Evolutionary conservation across 2,113 vertebrate species (phyloP), one percentile per base, ranked within the genome.

Genomic region (Lagopus leucura): DNA sequence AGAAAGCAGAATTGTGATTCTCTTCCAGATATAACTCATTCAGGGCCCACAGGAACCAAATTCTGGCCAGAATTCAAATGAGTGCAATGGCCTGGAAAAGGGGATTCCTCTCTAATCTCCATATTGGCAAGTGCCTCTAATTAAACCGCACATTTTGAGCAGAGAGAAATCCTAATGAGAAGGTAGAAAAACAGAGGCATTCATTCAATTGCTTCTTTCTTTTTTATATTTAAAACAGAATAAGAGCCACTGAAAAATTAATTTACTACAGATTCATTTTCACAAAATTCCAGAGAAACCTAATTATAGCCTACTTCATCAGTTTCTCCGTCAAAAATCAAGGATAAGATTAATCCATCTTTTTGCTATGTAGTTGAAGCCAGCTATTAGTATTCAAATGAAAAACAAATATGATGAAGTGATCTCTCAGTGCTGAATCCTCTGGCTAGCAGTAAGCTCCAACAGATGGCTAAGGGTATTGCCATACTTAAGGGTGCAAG

Each of bases 181-280:
- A 61, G 72, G 87, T 91, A 43, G 79, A 78, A 89, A 95, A 96
- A 42, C 74, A 86, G 80, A 95, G 45, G 82, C 88, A 72, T 81
- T 94, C 73, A 90, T 88, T 96, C 75, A 90, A 79, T 80, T 91
- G 76, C n/a, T 83, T 88, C 73, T 87, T 79, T 66, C 55, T 83
- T 91, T 94, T 86, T 74, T 92, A 89, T 86, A 94, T 63, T 86
- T 82, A 88, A 94, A 96, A 74, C 61, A 91, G 91, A 88, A 5
- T 73, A 92, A 95, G 82, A 94, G 57, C 40, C 67, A 83, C 79
- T 91, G 96, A 93, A 95, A 95, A 96, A 95, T 91, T 94, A 93
- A 92, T 96, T 94, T 95, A 94, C 4, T 14, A 86, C 58, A 72
- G 76, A 91, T 88, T 94, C 55, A 86, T 95, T 94, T 91, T 94